Conservation (phyloP, 1,140 invertebrate genomes). For the Brachionus plicatilis region DNA sequence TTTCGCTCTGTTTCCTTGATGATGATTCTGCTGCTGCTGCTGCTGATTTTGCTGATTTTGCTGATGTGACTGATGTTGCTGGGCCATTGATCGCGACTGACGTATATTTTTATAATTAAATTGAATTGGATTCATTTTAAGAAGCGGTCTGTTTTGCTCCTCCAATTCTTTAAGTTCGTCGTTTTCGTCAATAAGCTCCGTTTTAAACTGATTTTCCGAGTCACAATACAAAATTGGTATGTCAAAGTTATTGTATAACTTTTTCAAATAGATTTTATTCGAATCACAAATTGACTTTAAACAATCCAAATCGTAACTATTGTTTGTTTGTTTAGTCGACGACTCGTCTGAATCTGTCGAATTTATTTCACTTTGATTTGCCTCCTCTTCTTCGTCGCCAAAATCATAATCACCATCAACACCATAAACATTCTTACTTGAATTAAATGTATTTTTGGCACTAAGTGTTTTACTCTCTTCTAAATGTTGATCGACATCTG, state of each 20-base stretch:
- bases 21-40: background rate
- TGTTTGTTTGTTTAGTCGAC: background rate
- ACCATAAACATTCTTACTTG: background rate
- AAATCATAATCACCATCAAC: background rate
- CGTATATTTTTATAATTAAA: slow-evolving; percentile 36
- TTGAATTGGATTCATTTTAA: slow-evolving; percentile 34
- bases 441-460: background rate
- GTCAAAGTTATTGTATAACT: slow-evolving; percentile 10
- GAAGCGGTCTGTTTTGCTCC: background rate
- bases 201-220: background rate
- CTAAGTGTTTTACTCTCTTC: background rate
- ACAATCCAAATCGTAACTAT: slow-evolving; percentile 21
- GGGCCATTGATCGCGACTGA: background rate
- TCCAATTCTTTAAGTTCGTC: background rate
- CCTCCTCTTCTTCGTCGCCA: background rate
- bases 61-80: no score
- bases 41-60: no score
- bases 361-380: background rate
- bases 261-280: slow-evolving; percentile 18
- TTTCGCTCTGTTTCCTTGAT: background rate
- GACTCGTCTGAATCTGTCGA: background rate
- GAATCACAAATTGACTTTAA: slow-evolving; percentile 16
- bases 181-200: slow-evolving; percentile 3
- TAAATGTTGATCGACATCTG: background rate
- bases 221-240: slow-evolving; percentile 25